Evolutionary conservation across 1,140 invertebrate genomes (phyloP).

Genomic region (Pseudomyrmex flavicornis): DNA sequence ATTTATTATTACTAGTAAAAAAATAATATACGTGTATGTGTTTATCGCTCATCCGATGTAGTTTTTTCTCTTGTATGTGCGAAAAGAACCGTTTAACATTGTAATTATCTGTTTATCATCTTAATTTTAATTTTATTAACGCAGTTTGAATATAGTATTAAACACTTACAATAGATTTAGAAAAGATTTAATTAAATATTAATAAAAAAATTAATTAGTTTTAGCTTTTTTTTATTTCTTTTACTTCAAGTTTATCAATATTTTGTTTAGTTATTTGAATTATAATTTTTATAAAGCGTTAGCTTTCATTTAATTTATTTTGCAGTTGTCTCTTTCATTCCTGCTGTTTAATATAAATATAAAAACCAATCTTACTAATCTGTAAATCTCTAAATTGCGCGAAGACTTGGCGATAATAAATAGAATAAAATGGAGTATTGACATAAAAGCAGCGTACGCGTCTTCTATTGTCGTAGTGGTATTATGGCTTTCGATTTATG

Average conservation of each 20-base stretch:
- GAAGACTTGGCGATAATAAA: conserved; percentile 36
- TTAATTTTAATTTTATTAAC: too few relatives aligned
- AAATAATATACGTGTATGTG: not conserved
- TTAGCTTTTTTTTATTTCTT: not conserved
- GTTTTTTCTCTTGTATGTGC: not conserved
- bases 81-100: not conserved
- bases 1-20: conserved; percentile 5
- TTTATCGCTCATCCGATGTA: not conserved
- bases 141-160: too few relatives aligned
- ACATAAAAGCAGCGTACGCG: conserved; percentile 68
- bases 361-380: conserved; percentile 19
- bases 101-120: too few relatives aligned
- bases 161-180: too few relatives aligned
- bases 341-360: not conserved
- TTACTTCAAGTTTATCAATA: not conserved
- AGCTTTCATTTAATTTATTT: not conserved
- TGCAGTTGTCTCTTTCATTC: not conserved
- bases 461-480: conserved; percentile 71
- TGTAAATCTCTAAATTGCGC: conserved; percentile 8
- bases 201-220: not conserved
- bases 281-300: not conserved
- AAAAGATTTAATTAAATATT: not conserved
- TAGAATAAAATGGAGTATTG: conserved; percentile 51
- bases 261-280: not conserved
- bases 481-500: conserved; percentile 79